phyloP scores from a whole-genome alignment of 2,888 invertebrate species.

The Hydriomena furcata region DNA sequence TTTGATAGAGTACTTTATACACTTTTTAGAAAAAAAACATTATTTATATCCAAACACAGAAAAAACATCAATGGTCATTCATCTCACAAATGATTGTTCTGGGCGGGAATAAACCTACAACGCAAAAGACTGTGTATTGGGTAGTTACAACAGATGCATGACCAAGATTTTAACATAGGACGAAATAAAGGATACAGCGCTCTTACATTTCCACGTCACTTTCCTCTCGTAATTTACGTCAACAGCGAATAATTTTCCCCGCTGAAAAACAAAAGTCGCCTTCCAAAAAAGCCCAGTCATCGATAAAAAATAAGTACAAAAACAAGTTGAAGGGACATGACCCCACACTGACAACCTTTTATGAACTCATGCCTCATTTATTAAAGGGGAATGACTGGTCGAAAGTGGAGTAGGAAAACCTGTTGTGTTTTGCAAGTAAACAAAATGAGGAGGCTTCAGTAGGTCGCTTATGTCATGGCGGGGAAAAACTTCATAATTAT shows the following conservation, averaged over 20 bases:
- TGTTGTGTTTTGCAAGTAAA: conserved; percentile 33
- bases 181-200: no score
- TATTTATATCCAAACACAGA: no score
- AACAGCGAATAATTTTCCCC: not conserved
- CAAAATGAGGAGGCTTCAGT: conserved; percentile 23
- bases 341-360: conserved; percentile 33
- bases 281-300: conserved; percentile 21
- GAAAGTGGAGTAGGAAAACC: conserved; percentile 24
- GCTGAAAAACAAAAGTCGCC: not conserved
- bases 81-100: no score
- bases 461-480: conserved; percentile 8
- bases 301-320: conserved; percentile 25
- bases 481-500: conserved; percentile 2
- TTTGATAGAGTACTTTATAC: no score
- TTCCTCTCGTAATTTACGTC: not conserved
- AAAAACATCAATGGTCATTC: no score
- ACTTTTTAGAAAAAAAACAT: no score
- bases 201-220: conserved; percentile 2
- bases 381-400: conserved; percentile 34
- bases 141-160: no score
- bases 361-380: conserved; percentile 34
- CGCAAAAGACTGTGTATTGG: no score
- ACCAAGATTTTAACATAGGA: no score
- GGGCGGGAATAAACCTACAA: no score
- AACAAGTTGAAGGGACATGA: conserved; percentile 26